A percentile compares a stretch with the other conserved stretches of the same genome.
phyloP scores from a whole-genome alignment of 2,797 vertebrate species.

The Triplophysa yarkandensis region DNA sequence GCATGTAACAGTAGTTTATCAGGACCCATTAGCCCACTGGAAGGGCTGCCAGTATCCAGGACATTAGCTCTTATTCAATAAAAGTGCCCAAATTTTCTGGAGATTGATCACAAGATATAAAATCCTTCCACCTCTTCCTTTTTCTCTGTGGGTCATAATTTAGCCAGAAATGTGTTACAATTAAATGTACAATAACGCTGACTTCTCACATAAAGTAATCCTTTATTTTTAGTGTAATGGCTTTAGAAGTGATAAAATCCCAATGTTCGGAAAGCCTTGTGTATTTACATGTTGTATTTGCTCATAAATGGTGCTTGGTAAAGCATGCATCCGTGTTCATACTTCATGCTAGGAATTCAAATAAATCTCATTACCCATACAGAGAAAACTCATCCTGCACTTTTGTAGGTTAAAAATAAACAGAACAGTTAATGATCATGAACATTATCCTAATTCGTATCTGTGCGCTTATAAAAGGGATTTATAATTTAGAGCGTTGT shows the following conservation, averaged over 20 bases:
- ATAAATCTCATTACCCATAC: neutral
- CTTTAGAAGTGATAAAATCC: conserved; percentile 4
- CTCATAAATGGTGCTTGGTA: neutral
- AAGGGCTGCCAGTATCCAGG: conserved; percentile 64
- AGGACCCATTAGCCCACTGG: conserved; percentile 49
- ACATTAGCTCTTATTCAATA: conserved; percentile 70
- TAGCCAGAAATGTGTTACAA: conserved; percentile 53
- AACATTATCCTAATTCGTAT: too few relatives aligned
- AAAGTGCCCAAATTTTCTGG: conserved; percentile 61
- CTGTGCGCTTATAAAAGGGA: too few relatives aligned
- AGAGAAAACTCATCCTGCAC: too few relatives aligned
- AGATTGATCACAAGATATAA: conserved; percentile 59
- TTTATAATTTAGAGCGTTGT: too few relatives aligned
- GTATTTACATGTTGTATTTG: neutral
- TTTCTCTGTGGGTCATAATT: conserved; percentile 62
- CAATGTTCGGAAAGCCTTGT: neutral
- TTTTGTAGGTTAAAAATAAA: too few relatives aligned
- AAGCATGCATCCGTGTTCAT: neutral
- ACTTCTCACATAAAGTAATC: conserved; percentile 58
- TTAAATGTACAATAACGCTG: conserved; percentile 60
- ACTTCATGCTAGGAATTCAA: neutral
- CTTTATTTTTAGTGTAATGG: conserved; percentile 24
- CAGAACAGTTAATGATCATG: too few relatives aligned
- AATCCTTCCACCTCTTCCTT: conserved; percentile 47
- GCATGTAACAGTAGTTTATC: conserved; percentile 59